Base-by-base conservation (phyloP, 2,888 invertebrate genomes). In the Orchestes rusci region DNA sequence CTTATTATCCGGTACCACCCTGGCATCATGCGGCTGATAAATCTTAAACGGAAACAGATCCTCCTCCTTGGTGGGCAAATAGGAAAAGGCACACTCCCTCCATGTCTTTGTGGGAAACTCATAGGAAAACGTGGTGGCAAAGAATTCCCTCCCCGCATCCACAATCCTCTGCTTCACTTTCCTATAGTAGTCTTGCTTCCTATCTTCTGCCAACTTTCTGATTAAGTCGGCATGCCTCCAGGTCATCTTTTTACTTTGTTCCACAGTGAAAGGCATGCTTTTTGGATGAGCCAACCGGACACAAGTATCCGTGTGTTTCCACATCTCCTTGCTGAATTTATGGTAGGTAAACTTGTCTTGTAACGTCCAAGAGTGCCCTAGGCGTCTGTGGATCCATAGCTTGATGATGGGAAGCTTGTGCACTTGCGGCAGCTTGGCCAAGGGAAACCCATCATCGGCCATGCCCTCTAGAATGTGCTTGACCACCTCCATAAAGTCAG, bases 361-460 rank as follows among this genome's bases (percentile, higher is more conserved):
- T 15, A 36, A 39, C 3, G 39, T 44, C 52, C 52, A 52, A 19
- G 17, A 49, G 7, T 31, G 58, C 4, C 59, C 57, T 42, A 58
- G 57, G 39, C 68, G 55, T 37, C 62, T 45, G 28, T 63, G 55
- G 57, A 66, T 56, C 69, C 69, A 69, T 5, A 67, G 50, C 52
- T 59, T 59, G 42, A 69, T 68, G 48, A 64, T 62, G 1, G 68
- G 68, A 19, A 69, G 53, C 48, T 58, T 61, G 41, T 67, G 53
- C 16, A 57, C 56, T 12, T 66, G 57, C 2, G 68, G 68, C 32
- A 69, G 55, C 43, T 60, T 62, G 2, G 68, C 68, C 12, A 69
- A 50, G 5, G 67, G 65, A 52, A 57, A 69, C 8, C 66, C 67
- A 56, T 69, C 69, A 16, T 60, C 55, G 3, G 66, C 68, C 55